A percentile compares a stretch with the other conserved stretches of the same genome.
Evolutionary conservation across 2,888 invertebrate species (phyloP).

Genomic region (Mimachlamys varia): DNA sequence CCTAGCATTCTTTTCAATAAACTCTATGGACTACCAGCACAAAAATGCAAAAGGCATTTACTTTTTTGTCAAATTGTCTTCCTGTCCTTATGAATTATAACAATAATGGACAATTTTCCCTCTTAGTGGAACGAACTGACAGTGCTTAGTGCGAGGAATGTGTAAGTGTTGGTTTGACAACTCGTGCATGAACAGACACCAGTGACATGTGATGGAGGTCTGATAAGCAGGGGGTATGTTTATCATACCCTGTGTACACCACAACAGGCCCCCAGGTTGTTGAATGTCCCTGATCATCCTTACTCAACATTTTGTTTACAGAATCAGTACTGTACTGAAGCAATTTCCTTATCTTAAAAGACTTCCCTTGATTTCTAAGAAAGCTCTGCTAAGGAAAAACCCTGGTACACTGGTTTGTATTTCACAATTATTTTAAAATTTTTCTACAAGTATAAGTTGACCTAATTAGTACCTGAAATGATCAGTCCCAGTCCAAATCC

Average conservation of each 20-base stretch:
- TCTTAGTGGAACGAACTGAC: slow-evolving; percentile 16
- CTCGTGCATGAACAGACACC: not conserved
- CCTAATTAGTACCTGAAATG: slow-evolving; percentile 68
- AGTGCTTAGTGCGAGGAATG: not conserved
- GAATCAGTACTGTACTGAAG: no score
- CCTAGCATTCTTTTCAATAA: not conserved
- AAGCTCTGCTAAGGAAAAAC: no score
- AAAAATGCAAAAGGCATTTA: not conserved
- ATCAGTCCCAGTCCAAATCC: slow-evolving; percentile 76
- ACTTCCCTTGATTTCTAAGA: no score
- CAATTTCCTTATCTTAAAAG: no score
- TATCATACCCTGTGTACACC: not conserved
- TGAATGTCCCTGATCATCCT: not conserved
- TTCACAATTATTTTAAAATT: no score
- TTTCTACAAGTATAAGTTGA: no score
- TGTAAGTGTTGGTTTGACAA: not conserved
- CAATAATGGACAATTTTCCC: slow-evolving; percentile 11
- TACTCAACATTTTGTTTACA: no score
- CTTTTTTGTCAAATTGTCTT: not conserved
- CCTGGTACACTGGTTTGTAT: no score
- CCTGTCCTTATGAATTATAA: not conserved
- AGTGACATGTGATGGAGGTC: not conserved
- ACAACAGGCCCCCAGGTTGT: not conserved
- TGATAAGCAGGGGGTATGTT: slow-evolving; percentile 1
- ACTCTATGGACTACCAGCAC: not conserved